Evolutionary conservation across 92 coral and sea anemone species (phyloP).

Genomic region (Pocillopora grandis): DNA sequence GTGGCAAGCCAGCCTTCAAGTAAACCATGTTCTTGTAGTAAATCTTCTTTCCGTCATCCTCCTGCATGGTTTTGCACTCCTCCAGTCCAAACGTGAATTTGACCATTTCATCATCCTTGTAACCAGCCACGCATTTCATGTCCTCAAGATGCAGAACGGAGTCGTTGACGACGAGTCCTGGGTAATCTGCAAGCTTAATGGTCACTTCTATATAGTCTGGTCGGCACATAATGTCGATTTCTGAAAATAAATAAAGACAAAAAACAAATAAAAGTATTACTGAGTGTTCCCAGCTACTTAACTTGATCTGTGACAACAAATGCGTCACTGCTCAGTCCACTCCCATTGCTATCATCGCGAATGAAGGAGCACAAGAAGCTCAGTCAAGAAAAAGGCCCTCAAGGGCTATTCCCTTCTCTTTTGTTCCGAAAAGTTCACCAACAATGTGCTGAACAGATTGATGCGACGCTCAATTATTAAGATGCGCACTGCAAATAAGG

Average conservation of each 20-base stretch:
- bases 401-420: too few species aligned
- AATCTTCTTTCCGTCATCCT: constrained; percentile 48
- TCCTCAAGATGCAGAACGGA: constrained; percentile 54
- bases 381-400: too few species aligned
- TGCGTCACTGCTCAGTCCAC: too few species aligned
- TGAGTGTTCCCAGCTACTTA: too few species aligned
- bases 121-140: constrained; percentile 41
- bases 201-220: constrained; percentile 66
- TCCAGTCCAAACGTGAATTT: constrained; percentile 56
- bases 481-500: too few species aligned
- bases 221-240: constrained; percentile 17
- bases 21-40: constrained; percentile 53
- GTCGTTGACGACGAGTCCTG: constrained; percentile 47
- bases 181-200: constrained; percentile 16
- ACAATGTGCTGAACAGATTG: too few species aligned
- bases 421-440: too few species aligned
- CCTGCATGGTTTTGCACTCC: constrained; percentile 50
- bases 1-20: constrained; percentile 6
- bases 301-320: too few species aligned
- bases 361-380: too few species aligned
- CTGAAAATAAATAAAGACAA: neutral
- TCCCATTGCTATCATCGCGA: too few species aligned
- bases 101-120: constrained; percentile 43
- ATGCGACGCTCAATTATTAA: too few species aligned
- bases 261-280: neutral